A percentile compares a stretch with the other conserved stretches of the same genome.
Evolutionary conservation across 35 echinoderm and acorn worm genomes (phyloP).

Genomic region (Anneissia japonica): DNA sequence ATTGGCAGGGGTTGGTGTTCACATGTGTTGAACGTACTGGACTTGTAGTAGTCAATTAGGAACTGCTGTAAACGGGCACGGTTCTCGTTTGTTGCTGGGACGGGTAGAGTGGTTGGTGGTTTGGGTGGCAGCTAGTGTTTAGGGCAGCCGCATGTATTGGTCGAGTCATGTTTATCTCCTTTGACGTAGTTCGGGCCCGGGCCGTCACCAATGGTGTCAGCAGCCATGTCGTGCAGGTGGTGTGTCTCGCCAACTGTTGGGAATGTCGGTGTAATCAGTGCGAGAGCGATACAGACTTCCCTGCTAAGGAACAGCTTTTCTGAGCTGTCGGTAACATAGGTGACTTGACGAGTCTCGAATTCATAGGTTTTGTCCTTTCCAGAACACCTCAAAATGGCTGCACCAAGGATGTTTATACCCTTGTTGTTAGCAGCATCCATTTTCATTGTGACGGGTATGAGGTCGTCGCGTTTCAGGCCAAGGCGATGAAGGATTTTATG

Average conservation of each 20-base stretch:
- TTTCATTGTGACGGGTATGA: conserved; percentile 5
- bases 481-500: background rate
- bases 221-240: background rate
- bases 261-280: conserved; percentile 6
- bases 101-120: no score
- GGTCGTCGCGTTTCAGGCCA: background rate
- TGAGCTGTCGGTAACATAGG: conserved; percentile 35
- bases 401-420: conserved; percentile 15
- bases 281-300: conserved; percentile 38
- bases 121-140: no score
- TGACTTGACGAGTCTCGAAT: conserved; percentile 21
- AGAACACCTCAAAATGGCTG: background rate
- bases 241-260: conserved; percentile 7
- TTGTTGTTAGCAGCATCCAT: conserved; percentile 23
- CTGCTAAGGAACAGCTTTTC: conserved; percentile 27
- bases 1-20: no score
- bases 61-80: no score
- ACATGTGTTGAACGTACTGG: no score
- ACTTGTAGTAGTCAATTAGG: no score
- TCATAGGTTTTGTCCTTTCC: background rate
- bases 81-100: no score
- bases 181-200: no score
- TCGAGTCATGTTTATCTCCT: no score
- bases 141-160: no score
- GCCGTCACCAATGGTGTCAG: background rate